Conservation (phyloP, 2,797 vertebrate genomes). For the Parauchenoglanis punctatus region DNA sequence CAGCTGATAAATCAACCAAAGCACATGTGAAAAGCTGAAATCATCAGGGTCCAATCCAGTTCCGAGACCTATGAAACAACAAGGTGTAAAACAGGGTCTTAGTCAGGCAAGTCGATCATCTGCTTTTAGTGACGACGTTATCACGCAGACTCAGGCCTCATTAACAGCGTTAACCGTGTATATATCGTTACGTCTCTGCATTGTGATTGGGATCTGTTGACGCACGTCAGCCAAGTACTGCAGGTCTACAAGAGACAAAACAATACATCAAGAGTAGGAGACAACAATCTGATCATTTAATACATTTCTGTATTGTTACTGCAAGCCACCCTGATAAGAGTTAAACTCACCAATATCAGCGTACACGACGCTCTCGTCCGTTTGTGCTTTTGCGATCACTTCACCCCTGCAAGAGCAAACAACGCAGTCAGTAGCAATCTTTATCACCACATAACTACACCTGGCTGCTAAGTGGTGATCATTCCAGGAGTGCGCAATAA, state of each 20-base stretch:
- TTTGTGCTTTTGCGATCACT: constrained; percentile 84
- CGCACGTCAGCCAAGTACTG: constrained; percentile 87
- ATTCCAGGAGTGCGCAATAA: neutral
- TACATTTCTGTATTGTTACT: neutral
- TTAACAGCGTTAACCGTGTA: constrained; percentile 74
- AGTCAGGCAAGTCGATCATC: neutral
- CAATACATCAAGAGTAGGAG: neutral
- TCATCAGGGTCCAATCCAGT: no score
- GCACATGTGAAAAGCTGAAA: neutral
- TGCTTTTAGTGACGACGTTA: neutral
- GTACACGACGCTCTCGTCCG: constrained; percentile 83
- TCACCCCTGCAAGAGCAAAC: constrained; percentile 83
- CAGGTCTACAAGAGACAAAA: constrained; percentile 78
- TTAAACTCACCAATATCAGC: constrained; percentile 87
- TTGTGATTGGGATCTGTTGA: constrained; percentile 89
- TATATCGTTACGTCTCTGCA: constrained; percentile 86
- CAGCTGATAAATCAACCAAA: neutral
- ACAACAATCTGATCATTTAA: neutral
- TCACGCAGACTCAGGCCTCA: constrained; percentile 45
- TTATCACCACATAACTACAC: neutral
- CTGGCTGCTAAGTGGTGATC: neutral
- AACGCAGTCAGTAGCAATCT: neutral
- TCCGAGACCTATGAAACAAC: neutral
- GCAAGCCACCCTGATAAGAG: neutral
- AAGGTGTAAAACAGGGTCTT: neutral